These are phyloP conservation scores for Albula glossodonta DNA, from an alignment of 2,113 vertebrate genomes.

Conservation along the genomic window DNA sequence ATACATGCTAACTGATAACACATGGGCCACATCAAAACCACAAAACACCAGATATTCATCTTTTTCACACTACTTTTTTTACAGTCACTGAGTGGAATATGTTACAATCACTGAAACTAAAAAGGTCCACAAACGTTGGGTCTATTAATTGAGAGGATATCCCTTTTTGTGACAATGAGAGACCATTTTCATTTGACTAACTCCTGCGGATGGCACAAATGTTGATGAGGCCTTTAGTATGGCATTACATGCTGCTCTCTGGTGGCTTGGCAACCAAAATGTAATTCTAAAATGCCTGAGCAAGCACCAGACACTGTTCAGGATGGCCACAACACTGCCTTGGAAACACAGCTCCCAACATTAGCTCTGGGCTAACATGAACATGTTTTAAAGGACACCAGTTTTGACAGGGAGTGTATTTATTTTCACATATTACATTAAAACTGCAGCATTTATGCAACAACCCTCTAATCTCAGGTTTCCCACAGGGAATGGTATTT, in stretches of 20 bases:
- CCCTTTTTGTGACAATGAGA: constrained; percentile 14
- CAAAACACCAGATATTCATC: background rate
- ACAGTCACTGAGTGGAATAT: too few species aligned
- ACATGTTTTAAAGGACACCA: background rate
- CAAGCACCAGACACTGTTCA: too few species aligned
- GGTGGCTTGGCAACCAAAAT: constrained; percentile 55
- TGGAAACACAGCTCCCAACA: background rate
- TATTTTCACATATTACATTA: too few species aligned
- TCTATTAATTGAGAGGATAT: too few species aligned
- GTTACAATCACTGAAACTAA: background rate
- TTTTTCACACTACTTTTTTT: background rate
- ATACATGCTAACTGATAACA: constrained; percentile 21
- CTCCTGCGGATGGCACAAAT: constrained; percentile 33
- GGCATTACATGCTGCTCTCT: constrained; percentile 65
- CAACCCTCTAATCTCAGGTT: too few species aligned
- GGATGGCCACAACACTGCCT: background rate
- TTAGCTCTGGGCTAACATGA: background rate
- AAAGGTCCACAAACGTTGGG: background rate
- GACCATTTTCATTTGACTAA: constrained; percentile 39
- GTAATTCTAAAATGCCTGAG: constrained; percentile 17
- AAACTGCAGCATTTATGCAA: too few species aligned
- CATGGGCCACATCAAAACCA: constrained; percentile 1
- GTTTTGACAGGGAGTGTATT: background rate
- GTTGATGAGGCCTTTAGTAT: constrained; percentile 52
- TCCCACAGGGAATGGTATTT: too few species aligned